Base-by-base conservation (phyloP, 2,113 vertebrate genomes). In the Aviceda subcristata region DNA sequence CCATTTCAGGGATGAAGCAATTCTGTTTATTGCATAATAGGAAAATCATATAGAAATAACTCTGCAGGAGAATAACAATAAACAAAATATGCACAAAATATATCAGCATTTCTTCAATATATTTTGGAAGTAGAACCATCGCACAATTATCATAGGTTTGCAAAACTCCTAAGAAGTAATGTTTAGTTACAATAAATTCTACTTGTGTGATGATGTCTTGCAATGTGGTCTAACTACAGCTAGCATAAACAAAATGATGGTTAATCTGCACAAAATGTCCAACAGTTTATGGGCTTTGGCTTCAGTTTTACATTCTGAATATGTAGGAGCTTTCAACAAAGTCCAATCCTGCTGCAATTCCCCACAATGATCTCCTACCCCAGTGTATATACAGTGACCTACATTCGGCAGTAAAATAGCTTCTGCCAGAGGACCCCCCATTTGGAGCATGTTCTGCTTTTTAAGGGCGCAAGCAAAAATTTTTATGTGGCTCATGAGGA, bases 281-380 rank as follows among this genome's bases (percentile, higher is more conserved):
- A 77, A 88, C n/a, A 66, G 68, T 97, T 97, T 95, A 96, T 83
- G 71, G 60, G 23, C 18, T 83, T 95, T 97, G 88, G 72, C 79
- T 92, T 88, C 30, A 75, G 23, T 75, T 96, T 97, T 97, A 60
- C 43, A 69, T 90, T 96, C 71, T 94, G 76, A 94, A 91, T 16
- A 88, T 79, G 62, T 64, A 93, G 83, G 56, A 93, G 50, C 62
- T 85, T 96, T 92, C 79, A 76, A 75, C 80, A 82, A 92, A 69
- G 51, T 38, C 85, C 75, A 92, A 1, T 41, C 30, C 34, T 94
- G 48, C 63, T 96, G 24, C 45, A 84, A 7, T 90, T 96, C 86
- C 66, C 63, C 75, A 48, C 73, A 48, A 72, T 92, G 82, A 53
- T 67, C 34, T 66, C 72, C 30, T 32, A 21, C 48, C 24, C 78